Conservation (phyloP, 2,797 vertebrate genomes). For the Lateolabrax maculatus region DNA sequence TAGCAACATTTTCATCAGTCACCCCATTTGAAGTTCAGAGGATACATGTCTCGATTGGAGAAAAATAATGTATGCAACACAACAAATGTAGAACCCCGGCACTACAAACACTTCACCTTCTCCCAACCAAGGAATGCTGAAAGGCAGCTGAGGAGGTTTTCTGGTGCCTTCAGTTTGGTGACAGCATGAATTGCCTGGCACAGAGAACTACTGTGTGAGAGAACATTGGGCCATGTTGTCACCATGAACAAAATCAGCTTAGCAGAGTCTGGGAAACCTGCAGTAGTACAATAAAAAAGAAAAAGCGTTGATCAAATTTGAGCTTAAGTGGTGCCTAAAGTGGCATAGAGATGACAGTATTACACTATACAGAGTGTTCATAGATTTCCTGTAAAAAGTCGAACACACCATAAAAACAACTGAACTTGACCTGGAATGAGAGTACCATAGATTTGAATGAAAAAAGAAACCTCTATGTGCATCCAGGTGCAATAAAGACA, state of each 20-base stretch:
- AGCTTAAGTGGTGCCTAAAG: neutral
- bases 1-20: neutral
- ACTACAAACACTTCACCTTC: slow-evolving; percentile 85
- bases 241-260: slow-evolving; percentile 93
- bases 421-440: neutral
- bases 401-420: neutral
- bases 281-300: slow-evolving; percentile 6
- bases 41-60: neutral
- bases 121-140: slow-evolving; percentile 91
- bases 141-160: slow-evolving; percentile 85
- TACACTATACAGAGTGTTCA: neutral
- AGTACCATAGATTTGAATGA: neutral
- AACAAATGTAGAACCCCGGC: neutral
- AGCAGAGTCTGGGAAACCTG: slow-evolving; percentile 91
- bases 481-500: neutral
- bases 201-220: slow-evolving; percentile 85
- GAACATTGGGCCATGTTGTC: slow-evolving; percentile 91
- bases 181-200: slow-evolving; percentile 92
- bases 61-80: neutral
- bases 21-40: neutral
- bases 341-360: neutral
- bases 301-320: neutral
- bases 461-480: neutral
- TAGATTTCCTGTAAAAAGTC: neutral
- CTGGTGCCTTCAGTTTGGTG: slow-evolving; percentile 85